phyloP scores from a whole-genome alignment of 1,140 invertebrate species.

The Neodiprion pinetum region DNA sequence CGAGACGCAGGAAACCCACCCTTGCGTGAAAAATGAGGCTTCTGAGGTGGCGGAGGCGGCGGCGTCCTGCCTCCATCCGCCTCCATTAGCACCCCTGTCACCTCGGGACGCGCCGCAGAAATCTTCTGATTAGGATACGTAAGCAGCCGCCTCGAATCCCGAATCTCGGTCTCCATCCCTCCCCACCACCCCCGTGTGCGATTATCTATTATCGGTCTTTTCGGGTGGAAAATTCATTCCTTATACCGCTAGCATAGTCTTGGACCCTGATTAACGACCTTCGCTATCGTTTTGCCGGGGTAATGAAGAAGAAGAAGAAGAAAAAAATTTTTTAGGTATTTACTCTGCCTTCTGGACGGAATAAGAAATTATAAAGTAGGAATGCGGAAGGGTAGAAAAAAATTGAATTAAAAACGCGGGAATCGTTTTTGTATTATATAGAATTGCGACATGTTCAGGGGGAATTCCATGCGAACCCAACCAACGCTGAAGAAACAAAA shows the following conservation, averaged over 20 bases:
- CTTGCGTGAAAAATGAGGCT: constrained; percentile 45
- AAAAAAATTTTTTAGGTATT: constrained; percentile 15
- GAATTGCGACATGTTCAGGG: too few relatives aligned
- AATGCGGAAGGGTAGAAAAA: too few relatives aligned
- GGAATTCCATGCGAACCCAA: too few relatives aligned
- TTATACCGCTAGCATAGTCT: too few relatives aligned
- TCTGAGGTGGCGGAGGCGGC: constrained; percentile 9
- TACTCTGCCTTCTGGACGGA: constrained; percentile 30
- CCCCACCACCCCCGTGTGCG: too few relatives aligned
- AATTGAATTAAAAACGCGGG: too few relatives aligned
- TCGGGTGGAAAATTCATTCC: too few relatives aligned
- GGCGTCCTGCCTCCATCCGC: neutral
- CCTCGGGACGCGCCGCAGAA: neutral
- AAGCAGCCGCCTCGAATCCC: neutral
- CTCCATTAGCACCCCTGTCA: constrained; percentile 4
- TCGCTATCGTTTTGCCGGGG: neutral
- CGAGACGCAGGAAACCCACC: constrained; percentile 29
- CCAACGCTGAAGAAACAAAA: too few relatives aligned
- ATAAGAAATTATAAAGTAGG: neutral
- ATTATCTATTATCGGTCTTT: too few relatives aligned
- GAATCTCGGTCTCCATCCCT: too few relatives aligned
- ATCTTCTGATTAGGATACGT: constrained; percentile 2
- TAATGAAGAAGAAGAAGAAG: neutral
- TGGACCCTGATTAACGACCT: neutral
- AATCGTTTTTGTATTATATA: too few relatives aligned